Percentiles rank a stretch among this genome's conserved stretches.
phyloP scores from a whole-genome alignment of 2,797 vertebrate genomes.

The Halcyon smyrnensis region DNA sequence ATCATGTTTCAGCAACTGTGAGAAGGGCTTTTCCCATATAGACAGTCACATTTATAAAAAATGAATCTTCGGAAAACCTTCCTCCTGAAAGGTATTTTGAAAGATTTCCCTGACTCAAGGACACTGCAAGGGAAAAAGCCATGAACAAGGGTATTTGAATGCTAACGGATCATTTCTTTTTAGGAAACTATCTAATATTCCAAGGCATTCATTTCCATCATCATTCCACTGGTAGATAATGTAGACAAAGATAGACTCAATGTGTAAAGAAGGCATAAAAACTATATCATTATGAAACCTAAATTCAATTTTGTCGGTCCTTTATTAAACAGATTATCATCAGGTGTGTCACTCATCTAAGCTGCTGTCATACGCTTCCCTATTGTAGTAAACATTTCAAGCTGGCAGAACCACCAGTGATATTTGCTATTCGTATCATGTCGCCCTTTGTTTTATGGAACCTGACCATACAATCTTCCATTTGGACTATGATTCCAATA shows the following conservation, averaged over 20 bases:
- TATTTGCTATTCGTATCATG: neutral
- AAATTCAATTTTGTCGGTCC: constrained; percentile 19
- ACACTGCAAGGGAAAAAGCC: neutral
- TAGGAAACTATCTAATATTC: neutral
- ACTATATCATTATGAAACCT: constrained; percentile 24
- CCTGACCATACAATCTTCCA: neutral
- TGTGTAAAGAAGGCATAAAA: constrained; percentile 30
- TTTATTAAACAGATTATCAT: constrained; percentile 65
- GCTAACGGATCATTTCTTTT: neutral
- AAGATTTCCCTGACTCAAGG: neutral
- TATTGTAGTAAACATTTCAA: neutral
- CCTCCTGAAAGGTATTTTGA: neutral
- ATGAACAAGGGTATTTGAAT: neutral
- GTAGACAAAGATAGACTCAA: constrained; percentile 20
- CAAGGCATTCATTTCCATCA: constrained; percentile 25
- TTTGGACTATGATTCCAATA: constrained; percentile 2
- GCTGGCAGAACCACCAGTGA: constrained; percentile 3
- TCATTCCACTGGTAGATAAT: neutral
- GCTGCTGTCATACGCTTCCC: neutral
- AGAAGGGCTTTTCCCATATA: neutral
- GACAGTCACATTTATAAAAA: neutral
- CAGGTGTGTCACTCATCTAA: constrained; percentile 27
- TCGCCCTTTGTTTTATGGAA: neutral
- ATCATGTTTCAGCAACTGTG: neutral
- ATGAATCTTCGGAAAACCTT: neutral